Percentiles rank a stretch among this genome's conserved stretches.
Conservation (phyloP, 2,888 invertebrate genomes). For the Eupithecia pulchellata region DNA sequence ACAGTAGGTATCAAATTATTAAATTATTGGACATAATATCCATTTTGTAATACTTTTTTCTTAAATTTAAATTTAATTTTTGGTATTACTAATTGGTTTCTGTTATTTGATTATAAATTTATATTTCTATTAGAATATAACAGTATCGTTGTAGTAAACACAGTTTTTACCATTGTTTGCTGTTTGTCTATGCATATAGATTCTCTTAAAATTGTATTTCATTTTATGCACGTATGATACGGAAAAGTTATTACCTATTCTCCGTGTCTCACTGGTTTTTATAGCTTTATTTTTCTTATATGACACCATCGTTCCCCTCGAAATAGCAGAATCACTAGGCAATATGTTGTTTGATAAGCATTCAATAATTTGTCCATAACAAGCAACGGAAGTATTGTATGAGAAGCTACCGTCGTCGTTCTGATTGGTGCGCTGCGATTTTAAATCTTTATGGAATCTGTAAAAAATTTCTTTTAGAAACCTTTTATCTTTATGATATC, state of each 20-base stretch:
- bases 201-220: not conserved
- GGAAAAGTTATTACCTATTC: not conserved
- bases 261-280: not conserved
- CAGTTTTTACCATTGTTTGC: not conserved
- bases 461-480: too few species aligned
- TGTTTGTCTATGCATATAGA: not conserved
- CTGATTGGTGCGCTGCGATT: not conserved
- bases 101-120: too few species aligned
- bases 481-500: too few species aligned
- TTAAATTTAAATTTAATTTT: too few species aligned
- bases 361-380: too few species aligned
- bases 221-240: not conserved
- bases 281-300: not conserved
- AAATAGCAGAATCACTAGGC: not conserved
- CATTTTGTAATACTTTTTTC: not conserved
- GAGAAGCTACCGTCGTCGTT: not conserved
- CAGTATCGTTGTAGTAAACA: not conserved
- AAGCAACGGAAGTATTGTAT: not conserved
- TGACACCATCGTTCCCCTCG: not conserved
- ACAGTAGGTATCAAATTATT: not conserved
- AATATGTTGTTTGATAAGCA: too few species aligned
- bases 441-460: not conserved
- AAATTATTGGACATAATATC: not conserved
- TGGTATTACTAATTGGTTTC: too few species aligned
- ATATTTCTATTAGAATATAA: too few species aligned